A percentile compares a stretch with the other conserved stretches of the same genome.
phyloP scores from a whole-genome alignment of 2,888 invertebrate species.

The Mechanitis mazaeus region DNA sequence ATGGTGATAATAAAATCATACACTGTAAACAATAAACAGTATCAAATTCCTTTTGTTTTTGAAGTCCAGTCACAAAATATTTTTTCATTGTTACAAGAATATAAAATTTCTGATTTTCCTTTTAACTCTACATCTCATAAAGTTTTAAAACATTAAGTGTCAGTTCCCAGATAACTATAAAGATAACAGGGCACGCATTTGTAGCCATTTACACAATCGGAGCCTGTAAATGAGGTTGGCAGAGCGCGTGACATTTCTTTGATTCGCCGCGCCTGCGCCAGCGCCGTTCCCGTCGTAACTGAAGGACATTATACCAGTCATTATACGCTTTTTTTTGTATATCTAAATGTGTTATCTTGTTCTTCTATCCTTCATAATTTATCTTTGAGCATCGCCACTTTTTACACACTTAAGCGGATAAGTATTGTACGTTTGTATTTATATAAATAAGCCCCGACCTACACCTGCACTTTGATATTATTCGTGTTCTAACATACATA shows the following conservation, averaged over 20 bases:
- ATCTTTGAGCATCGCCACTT: conserved; percentile 19
- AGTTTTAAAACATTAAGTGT: conserved; percentile 8
- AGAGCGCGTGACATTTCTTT: conserved; percentile 35
- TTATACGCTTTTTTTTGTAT: conserved; percentile 23
- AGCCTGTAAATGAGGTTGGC: conserved; percentile 13
- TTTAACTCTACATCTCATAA: neutral
- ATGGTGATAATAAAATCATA: too few relatives aligned
- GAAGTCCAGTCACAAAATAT: too few relatives aligned
- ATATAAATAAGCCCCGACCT: neutral
- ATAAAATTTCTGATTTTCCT: neutral
- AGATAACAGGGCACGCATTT: conserved; percentile 17
- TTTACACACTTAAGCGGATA: conserved; percentile 14
- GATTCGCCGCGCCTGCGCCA: conserved; percentile 28
- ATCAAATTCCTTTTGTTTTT: too few relatives aligned
- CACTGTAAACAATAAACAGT: too few relatives aligned
- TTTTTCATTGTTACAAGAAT: too few relatives aligned
- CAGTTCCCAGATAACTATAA: conserved; percentile 19
- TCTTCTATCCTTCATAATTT: conserved; percentile 20
- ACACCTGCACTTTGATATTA: neutral
- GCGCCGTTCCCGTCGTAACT: conserved; percentile 15
- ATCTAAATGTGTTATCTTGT: conserved; percentile 23
- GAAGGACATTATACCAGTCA: conserved; percentile 19
- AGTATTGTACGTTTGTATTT: conserved; percentile 5
- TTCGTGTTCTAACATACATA: too few relatives aligned
- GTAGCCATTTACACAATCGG: conserved; percentile 18